Conservation (phyloP, 2,888 invertebrate species). For the Folsomia manolachei region DNA sequence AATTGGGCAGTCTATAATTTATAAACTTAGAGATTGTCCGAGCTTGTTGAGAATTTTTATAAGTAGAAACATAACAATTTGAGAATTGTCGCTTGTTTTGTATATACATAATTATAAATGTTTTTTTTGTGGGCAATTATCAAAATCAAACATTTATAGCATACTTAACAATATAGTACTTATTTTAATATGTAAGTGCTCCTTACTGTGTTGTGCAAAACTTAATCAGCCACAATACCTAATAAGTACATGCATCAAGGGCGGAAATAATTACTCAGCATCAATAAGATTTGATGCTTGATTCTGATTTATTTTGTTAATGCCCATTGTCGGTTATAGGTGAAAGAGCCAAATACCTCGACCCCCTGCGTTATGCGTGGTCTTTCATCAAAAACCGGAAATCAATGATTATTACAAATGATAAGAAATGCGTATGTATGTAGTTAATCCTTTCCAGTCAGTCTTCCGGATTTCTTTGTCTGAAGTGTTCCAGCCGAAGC, state of each 20-base stretch:
- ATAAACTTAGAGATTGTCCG: too few relatives aligned
- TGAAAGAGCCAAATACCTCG: background rate
- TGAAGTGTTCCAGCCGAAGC: background rate
- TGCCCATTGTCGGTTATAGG: too few relatives aligned
- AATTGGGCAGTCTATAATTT: too few relatives aligned
- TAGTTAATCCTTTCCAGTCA: background rate
- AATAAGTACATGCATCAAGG: background rate
- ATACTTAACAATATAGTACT: background rate
- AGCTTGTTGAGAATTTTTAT: too few relatives aligned
- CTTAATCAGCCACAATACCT: background rate
- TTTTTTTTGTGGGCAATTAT: too few relatives aligned
- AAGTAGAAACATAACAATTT: too few relatives aligned
- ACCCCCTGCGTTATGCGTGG: too few relatives aligned
- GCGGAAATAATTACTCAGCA: slow-evolving; percentile 2
- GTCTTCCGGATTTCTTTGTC: background rate
- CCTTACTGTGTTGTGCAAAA: background rate
- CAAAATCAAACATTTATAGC: too few relatives aligned
- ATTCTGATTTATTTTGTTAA: background rate
- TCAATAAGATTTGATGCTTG: background rate
- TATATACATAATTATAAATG: too few relatives aligned
- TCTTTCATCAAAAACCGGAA: slow-evolving; percentile 5
- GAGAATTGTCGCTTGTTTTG: too few relatives aligned
- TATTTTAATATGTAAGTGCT: background rate
- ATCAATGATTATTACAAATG: background rate
- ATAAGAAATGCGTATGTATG: background rate